Evolutionary conservation across 2,113 vertebrate species (phyloP).

Genomic region (Oncorhynchus nerka): DNA sequence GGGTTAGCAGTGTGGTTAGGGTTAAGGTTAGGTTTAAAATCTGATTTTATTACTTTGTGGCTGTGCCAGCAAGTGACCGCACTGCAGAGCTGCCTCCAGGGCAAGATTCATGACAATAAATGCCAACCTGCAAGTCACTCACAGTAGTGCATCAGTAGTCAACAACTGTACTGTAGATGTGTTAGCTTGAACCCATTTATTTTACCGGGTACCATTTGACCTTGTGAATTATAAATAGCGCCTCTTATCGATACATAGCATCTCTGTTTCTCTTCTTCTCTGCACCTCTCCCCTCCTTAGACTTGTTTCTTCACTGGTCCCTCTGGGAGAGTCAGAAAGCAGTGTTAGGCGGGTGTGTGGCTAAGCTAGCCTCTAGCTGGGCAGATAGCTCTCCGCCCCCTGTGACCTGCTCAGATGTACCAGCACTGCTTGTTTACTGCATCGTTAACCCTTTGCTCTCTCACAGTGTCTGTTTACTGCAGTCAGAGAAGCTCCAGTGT

Average conservation of each 20-base stretch:
- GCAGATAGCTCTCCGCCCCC: slow-evolving; percentile 1
- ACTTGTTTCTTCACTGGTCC: slow-evolving; percentile 8
- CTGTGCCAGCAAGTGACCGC: no score
- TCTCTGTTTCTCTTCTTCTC: not conserved
- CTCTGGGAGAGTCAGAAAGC: not conserved
- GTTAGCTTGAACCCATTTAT: not conserved
- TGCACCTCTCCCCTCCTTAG: not conserved
- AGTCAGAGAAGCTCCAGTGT: not conserved
- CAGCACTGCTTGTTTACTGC: slow-evolving; percentile 13
- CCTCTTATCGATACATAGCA: not conserved
- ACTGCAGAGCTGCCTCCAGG: no score
- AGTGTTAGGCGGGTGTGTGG: not conserved
- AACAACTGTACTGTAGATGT: not conserved
- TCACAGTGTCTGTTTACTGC: not conserved
- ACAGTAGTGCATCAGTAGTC: not conserved
- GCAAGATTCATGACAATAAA: not conserved
- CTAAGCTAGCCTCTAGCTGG: not conserved
- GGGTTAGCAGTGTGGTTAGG: no score
- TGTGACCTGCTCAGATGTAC: not conserved
- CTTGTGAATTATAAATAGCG: not conserved
- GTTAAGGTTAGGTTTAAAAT: no score
- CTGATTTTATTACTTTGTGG: no score
- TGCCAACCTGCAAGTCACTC: not conserved
- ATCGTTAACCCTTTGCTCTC: slow-evolving; percentile 15
- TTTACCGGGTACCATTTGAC: not conserved